These are phyloP conservation scores for Prenolepis imparis DNA, from an alignment of 2,888 invertebrate genomes.

Conservation along the genomic window DNA sequence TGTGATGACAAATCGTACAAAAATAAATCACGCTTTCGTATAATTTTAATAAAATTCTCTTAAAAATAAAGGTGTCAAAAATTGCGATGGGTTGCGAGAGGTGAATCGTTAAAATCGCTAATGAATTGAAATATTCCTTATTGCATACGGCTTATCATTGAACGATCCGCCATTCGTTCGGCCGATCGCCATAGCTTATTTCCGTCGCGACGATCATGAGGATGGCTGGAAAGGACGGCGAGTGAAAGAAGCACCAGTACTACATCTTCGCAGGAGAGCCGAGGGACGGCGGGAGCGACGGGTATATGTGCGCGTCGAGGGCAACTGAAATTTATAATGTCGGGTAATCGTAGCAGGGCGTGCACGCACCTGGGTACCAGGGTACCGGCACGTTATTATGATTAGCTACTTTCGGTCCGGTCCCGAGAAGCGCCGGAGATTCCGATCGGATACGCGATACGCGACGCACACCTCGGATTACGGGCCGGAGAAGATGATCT, in stretches of 20 bases:
- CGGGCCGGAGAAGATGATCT: slow-evolving; percentile 83
- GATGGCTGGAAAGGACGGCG: neutral
- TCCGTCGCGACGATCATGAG: slow-evolving; percentile 23
- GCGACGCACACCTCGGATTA: slow-evolving; percentile 86
- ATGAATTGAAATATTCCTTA: slow-evolving; percentile 1
- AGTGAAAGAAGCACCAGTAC: neutral
- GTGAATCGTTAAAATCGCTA: neutral
- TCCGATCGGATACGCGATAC: slow-evolving; percentile 86
- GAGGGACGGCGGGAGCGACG: slow-evolving; percentile 25
- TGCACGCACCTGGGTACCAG: slow-evolving; percentile 83
- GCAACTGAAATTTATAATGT: slow-evolving; percentile 83
- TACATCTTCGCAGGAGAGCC: slow-evolving; percentile 29
- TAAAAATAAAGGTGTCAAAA: slow-evolving; percentile 1
- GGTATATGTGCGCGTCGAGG: slow-evolving; percentile 72
- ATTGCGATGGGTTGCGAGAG: neutral
- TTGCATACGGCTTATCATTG: neutral
- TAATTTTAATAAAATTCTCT: slow-evolving; percentile 15
- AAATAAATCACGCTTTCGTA: slow-evolving; percentile 11
- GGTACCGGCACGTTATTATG: slow-evolving; percentile 84
- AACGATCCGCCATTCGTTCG: slow-evolving; percentile 8
- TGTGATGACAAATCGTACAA: neutral
- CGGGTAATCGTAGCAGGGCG: slow-evolving; percentile 81
- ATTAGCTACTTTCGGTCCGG: slow-evolving; percentile 85
- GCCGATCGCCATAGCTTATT: slow-evolving; percentile 19
- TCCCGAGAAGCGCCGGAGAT: slow-evolving; percentile 81